Evolutionary conservation across 1,140 invertebrate species (phyloP).

Genomic region (Drosophila burlai): DNA sequence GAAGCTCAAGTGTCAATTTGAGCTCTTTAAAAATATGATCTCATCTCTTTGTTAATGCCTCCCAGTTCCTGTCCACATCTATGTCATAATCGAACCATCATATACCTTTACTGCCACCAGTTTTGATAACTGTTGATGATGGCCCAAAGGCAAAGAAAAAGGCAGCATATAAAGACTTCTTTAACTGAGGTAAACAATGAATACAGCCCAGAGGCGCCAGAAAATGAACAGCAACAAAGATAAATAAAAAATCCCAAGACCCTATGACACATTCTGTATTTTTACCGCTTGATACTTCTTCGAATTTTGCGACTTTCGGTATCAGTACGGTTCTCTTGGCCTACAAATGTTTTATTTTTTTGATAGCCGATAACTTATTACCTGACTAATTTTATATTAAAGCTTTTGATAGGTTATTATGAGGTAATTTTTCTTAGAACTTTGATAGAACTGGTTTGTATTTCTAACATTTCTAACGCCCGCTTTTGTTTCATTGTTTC

Average conservation of each 20-base stretch:
- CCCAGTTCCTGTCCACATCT: slow-evolving; percentile 14
- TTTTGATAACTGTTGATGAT: slow-evolving; percentile 48
- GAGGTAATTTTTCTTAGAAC: slow-evolving; percentile 27
- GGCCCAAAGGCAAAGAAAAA: slow-evolving; percentile 3
- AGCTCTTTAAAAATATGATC: slow-evolving; percentile 11
- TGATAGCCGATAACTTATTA: slow-evolving; percentile 31
- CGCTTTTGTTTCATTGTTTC: slow-evolving; percentile 37
- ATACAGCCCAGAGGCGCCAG: slow-evolving; percentile 35
- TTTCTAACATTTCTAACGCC: background rate
- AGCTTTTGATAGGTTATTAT: slow-evolving; percentile 27
- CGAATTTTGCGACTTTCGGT: slow-evolving; percentile 23
- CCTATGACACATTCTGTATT: slow-evolving; percentile 44
- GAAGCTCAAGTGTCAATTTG: background rate
- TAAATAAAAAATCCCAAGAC: slow-evolving; percentile 25
- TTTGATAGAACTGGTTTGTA: background rate
- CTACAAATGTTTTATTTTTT: slow-evolving; percentile 6
- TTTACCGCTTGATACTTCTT: slow-evolving; percentile 37
- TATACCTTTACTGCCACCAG: slow-evolving; percentile 17
- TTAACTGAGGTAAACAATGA: slow-evolving; percentile 31
- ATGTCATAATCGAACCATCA: slow-evolving; percentile 23
- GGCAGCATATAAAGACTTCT: slow-evolving; percentile 3
- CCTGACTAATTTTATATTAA: slow-evolving; percentile 30
- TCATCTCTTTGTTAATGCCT: background rate
- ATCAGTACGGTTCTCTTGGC: slow-evolving; percentile 10
- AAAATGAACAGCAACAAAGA: background rate